phyloP scores from a whole-genome alignment of 2,888 invertebrate genomes.

The Volucella inflata region DNA sequence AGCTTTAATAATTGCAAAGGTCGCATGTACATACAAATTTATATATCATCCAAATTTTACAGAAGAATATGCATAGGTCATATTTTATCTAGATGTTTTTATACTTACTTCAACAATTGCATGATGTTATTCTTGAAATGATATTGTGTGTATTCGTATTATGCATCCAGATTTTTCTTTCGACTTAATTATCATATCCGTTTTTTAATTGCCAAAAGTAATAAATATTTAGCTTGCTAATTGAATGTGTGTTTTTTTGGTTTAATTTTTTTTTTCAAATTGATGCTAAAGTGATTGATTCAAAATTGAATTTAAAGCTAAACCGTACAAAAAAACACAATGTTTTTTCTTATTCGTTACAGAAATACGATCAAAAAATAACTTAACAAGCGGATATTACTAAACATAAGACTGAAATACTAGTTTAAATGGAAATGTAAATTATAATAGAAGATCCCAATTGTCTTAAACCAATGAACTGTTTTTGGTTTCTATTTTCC shows the following conservation, averaged over 20 bases:
- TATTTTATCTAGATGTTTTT: constrained; percentile 8
- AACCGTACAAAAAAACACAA: constrained; percentile 27
- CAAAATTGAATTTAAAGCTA: constrained; percentile 1
- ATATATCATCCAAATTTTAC: background rate
- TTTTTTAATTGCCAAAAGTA: constrained; percentile 49
- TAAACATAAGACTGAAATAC: constrained; percentile 83
- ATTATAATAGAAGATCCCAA: constrained; percentile 23
- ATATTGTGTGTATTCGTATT: constrained; percentile 26
- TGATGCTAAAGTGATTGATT: constrained; percentile 13
- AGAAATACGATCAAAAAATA: constrained; percentile 81
- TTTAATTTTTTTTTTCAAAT: too few relatives aligned
- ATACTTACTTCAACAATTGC: constrained; percentile 33
- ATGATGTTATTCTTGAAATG: constrained; percentile 31
- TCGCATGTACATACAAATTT: constrained; percentile 7
- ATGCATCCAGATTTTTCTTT: constrained; percentile 56
- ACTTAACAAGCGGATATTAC: constrained; percentile 84
- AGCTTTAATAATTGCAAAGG: background rate
- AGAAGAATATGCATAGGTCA: background rate
- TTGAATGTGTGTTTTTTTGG: constrained; percentile 67
- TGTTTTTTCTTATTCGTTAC: constrained; percentile 79
- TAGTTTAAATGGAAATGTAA: constrained; percentile 79
- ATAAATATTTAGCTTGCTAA: constrained; percentile 59
- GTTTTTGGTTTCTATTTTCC: constrained; percentile 32
- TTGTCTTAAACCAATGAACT: constrained; percentile 34
- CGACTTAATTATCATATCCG: constrained; percentile 27